These are phyloP conservation scores for Bryconaethiops microstoma DNA, from an alignment of 2,797 vertebrate genomes.

Conservation along the genomic window DNA sequence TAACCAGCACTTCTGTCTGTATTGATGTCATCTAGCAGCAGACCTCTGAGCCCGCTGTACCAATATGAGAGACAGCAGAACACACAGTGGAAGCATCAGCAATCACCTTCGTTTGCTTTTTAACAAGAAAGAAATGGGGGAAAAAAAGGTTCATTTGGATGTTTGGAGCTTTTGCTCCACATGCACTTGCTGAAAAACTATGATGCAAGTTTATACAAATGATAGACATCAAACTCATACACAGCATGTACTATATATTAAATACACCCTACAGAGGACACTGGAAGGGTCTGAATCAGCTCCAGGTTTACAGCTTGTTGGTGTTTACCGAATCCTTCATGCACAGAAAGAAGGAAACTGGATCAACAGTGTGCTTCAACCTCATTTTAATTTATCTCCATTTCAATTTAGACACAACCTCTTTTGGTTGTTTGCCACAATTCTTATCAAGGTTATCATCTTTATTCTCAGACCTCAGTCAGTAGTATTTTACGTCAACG, in stretches of 20 bases:
- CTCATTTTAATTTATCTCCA: background rate
- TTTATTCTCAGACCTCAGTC: background rate
- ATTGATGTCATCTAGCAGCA: constrained; percentile 50
- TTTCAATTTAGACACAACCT: background rate
- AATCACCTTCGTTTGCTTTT: background rate
- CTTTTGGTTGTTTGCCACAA: background rate
- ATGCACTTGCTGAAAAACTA: too few relatives aligned
- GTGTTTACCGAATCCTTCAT: background rate
- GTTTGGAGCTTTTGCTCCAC: background rate
- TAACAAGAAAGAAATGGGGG: background rate
- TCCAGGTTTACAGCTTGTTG: background rate
- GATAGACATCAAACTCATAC: background rate
- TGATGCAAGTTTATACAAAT: background rate
- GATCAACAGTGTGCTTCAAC: background rate
- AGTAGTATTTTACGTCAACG: background rate
- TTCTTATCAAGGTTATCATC: background rate
- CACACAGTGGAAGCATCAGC: background rate
- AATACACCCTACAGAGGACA: background rate
- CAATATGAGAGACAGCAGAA: constrained; percentile 1
- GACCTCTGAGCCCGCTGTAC: constrained; percentile 32
- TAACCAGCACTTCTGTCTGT: constrained; percentile 50
- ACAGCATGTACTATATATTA: background rate
- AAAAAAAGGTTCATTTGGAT: background rate
- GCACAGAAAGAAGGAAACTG: background rate
- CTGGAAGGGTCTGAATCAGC: background rate